Base-by-base conservation (phyloP, 2,888 invertebrate genomes). In the Yponomeuta evonymella region DNA sequence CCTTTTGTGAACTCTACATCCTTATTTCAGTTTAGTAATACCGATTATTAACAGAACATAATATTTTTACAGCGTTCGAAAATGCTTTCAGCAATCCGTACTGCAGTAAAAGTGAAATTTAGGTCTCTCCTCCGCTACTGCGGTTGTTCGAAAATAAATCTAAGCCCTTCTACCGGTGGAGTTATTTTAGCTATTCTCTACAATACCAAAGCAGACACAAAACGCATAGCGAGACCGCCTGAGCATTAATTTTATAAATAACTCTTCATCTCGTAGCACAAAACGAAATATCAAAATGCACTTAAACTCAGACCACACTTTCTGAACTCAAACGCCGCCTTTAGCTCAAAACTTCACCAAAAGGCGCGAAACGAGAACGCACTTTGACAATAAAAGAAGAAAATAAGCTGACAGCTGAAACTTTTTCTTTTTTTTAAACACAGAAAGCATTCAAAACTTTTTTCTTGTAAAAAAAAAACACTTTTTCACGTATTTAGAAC, bases 121-220 rank as follows among this genome's bases (percentile, higher is more conserved):
- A 80, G 79, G 72, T 73, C 72, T 70, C 63, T n/a, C 62, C 70
- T 71, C 73, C 73, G 78, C 75, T 73, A 76, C 79, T 58, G 79
- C 81, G 78, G 80, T 81, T 80, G 76, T 80, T 79, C 85, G 82
- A 85, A 89, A 89, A 87, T 87, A 87, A 82, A 62, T 33, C 70
- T 33, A 73, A 81, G 81, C 81, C 81, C 87, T 87, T 86, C 85
- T 88, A 87, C 79, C 86, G 83, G 79, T 82, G 77, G 70, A 81
- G 86, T 83, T 89, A 89, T 89, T 88, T 88, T 83, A 76, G 85
- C 62, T 79, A 77, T 82, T 83, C 79, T 82, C 83, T 82, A 81
- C 79, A 87, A 87, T 86, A 83, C 81, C 82, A 82, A 58, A 79
- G 78, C 79, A 82, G 83, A 85, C 85, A 84, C 83, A 82, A 81